Conservation (phyloP, 2,113 vertebrate genomes). For the Hirundichthys speculiger region DNA sequence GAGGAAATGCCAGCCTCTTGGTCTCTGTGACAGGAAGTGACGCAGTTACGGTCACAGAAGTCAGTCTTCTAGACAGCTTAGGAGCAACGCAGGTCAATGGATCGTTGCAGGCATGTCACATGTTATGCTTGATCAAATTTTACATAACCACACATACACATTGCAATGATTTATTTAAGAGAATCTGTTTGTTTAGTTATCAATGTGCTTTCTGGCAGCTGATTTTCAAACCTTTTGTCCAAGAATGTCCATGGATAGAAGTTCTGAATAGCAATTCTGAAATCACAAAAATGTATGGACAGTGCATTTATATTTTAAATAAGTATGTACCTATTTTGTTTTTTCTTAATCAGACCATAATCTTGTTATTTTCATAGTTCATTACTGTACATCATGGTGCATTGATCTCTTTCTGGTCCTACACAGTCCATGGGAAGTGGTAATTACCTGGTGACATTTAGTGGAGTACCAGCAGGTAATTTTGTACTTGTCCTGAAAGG, state of each 20-base stretch:
- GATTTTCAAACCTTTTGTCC: background rate
- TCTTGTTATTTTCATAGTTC: too few species aligned
- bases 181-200: too few species aligned
- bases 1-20: slow-evolving; percentile 66
- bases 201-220: background rate
- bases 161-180: too few species aligned
- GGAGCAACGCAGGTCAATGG: slow-evolving; percentile 55
- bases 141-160: too few species aligned
- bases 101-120: slow-evolving; percentile 49
- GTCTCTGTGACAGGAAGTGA: slow-evolving; percentile 67
- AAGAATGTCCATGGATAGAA: too few species aligned
- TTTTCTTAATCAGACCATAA: too few species aligned
- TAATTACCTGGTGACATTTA: slow-evolving; percentile 65
- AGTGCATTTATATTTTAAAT: too few species aligned
- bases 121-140: background rate
- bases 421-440: slow-evolving; percentile 41
- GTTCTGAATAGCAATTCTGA: too few species aligned
- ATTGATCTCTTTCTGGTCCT: too few species aligned
- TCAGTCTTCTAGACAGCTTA: slow-evolving; percentile 63
- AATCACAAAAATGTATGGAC: too few species aligned
- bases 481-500: slow-evolving; percentile 69
- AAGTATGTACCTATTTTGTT: too few species aligned
- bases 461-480: slow-evolving; percentile 53
- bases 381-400: too few species aligned
- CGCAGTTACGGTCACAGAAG: slow-evolving; percentile 51